Evolutionary conservation across 2,797 vertebrate species (phyloP).

Genomic region (Psittacula echo): DNA sequence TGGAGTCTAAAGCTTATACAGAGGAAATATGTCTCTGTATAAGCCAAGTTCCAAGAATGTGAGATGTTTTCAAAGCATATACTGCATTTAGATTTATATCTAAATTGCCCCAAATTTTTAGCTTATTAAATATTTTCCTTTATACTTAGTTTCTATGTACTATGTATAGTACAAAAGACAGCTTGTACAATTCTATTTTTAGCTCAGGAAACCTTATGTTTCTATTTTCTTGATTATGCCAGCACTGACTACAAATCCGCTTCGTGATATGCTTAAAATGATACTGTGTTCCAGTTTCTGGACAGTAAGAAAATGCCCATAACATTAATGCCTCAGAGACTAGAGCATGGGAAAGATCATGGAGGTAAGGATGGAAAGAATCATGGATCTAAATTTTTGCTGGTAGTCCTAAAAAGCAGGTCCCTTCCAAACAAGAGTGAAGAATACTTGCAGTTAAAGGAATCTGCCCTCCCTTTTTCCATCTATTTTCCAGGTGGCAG

Average conservation of each 20-base stretch:
- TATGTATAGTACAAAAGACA: not conserved
- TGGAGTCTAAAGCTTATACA: not conserved
- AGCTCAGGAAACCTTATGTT: not conserved
- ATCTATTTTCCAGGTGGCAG: not conserved
- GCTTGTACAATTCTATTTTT: constrained; percentile 10
- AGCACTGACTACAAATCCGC: not conserved
- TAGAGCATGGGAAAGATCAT: not conserved
- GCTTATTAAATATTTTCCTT: constrained; percentile 39
- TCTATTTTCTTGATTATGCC: not conserved
- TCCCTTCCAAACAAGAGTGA: not conserved
- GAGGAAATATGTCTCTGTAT: not conserved
- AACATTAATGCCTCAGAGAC: not conserved
- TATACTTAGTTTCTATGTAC: not conserved
- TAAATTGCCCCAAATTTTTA: not conserved
- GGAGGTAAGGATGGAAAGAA: not conserved
- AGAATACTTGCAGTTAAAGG: not conserved
- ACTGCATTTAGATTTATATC: not conserved
- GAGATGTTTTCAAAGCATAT: not conserved
- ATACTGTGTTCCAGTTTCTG: not conserved
- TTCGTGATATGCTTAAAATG: not conserved
- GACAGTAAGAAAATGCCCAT: not conserved
- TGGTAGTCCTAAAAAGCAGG: not conserved
- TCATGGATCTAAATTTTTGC: not conserved
- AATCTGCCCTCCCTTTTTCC: not conserved
- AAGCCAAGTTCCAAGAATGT: not conserved